Base-by-base conservation (phyloP, 2,113 vertebrate species). In the Phalacrocorax carbo region DNA sequence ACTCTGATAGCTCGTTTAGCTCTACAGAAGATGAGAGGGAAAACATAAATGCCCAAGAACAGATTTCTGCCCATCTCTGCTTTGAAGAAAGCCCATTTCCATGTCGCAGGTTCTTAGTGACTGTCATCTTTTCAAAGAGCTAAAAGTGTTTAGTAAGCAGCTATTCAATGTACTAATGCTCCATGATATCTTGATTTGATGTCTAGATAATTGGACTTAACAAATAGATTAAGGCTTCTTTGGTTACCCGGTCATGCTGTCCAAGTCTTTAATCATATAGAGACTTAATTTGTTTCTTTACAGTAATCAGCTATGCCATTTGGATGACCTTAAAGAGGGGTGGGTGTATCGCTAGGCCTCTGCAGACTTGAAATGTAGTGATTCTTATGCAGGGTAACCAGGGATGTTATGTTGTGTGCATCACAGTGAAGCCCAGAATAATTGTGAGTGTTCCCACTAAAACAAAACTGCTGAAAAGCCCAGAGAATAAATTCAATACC, bases 201-300 rank as follows among this genome's bases (percentile, higher is more conserved):
- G 75, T 96, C 73, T 92, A 57, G 86, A 36, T 96, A 97, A 97
- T 97, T 98, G 58, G 93, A 95, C 93, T 93, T 97, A 90, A 86
- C 89, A 96, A 91, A 88, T 40, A 82, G 84, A 93, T 93, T 80
- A 96, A 82, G 82, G 51, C 65, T 85, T 58, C 89, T 96, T 64
- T 94, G 83, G 61, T 90, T 97, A 84, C 46, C 48, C 13, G 10
- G 87, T 60, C 61, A 16, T n/a, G 81, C 62, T 93, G 88, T 83
- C 89, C 86, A 81, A 76, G 71, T 55, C 89, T 90, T 93, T 93
- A 83, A 78, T 97, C 76, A 91, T 60, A 78, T n/a, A 88, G 82
- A 66, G 65, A 17, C 64, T 93, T 95, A 78, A 92, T 93, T 91
- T 97, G 70, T 92, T 96, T 76, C 75, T 92, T 54, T 64, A 30